A percentile compares a stretch with the other conserved stretches of the same genome.
These are phyloP conservation scores for Fistularia commersonii DNA, from an alignment of 2,797 vertebrate species.

Conservation along the genomic window DNA sequence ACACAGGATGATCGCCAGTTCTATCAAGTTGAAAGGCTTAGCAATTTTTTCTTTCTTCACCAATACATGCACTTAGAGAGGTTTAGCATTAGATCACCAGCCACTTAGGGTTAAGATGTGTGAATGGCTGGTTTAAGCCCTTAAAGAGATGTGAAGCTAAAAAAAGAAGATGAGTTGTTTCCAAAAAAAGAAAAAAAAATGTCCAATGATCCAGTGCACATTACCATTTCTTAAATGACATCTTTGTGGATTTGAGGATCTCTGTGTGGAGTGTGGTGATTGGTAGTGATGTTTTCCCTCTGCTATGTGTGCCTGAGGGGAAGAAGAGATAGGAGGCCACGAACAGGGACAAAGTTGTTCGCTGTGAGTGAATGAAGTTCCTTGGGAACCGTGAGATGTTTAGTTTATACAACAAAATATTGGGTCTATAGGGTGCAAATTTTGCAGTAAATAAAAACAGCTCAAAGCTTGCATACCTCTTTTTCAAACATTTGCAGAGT, in stretches of 20 bases:
- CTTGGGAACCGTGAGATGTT: slow-evolving; percentile 39
- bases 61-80: slow-evolving; percentile 56
- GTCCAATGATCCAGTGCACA: slow-evolving; percentile 52
- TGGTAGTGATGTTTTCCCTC: slow-evolving; percentile 50
- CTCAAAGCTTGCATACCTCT: slow-evolving; percentile 44
- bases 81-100: slow-evolving; percentile 53
- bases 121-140: slow-evolving; percentile 66
- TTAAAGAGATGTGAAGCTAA: slow-evolving; percentile 53
- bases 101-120: slow-evolving; percentile 53
- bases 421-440: slow-evolving; percentile 31
- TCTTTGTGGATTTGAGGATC: slow-evolving; percentile 56
- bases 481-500: slow-evolving; percentile 15
- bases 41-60: slow-evolving; percentile 51
- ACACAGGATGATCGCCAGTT: slow-evolving; percentile 51
- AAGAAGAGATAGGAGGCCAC: slow-evolving; percentile 34
- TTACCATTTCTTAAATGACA: slow-evolving; percentile 54
- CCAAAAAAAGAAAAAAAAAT: slow-evolving; percentile 42
- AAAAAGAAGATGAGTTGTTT: slow-evolving; percentile 51
- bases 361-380: slow-evolving; percentile 40
- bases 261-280: slow-evolving; percentile 41
- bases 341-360: slow-evolving; percentile 32
- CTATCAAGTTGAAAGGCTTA: slow-evolving; percentile 63
- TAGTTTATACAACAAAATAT: slow-evolving; percentile 58
- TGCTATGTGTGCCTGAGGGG: slow-evolving; percentile 5
- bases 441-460: slow-evolving; percentile 57